Base-by-base conservation (phyloP, 1,140 invertebrate species). In the Microplitis demolitor region DNA sequence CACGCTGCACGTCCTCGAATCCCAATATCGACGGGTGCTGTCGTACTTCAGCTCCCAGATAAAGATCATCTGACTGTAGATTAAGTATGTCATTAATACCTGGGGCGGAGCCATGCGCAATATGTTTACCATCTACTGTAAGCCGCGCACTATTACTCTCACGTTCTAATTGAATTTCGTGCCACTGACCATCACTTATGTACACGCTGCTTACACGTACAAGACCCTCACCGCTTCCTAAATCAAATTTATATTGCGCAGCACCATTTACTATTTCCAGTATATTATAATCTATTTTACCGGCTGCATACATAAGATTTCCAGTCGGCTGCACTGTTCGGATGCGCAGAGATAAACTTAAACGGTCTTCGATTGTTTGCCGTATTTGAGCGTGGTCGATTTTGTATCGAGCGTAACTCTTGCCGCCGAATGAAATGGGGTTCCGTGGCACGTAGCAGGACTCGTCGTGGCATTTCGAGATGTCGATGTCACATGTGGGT, bases 101-200 rank as follows among this genome's bases (percentile, higher is more conserved):
- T 3, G 95, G 95, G 2, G 95, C 93, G 4, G 91, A 92, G 11
- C 93, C 94, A 77, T 95, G 92, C 5, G 92, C 92, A 3, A 92
- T 89, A 82, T 94, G 91, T 54, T 91, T 91, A 8, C 91, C 91
- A 83, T 98, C 96, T 1, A 98, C 89, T 1, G 90, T 91, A 1
- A 98, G 83, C 53, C 92, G 91, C 5, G 94, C 95, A 74, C 87
- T 91, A 76, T 92, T 94, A 2, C 94, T 92, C 51, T 94, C 91
- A 34, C 97, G 88, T 84, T 97, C 93, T 60, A 98, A 84, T 35
- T 91, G 89, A 51, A 97, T 91, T 77, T 93, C 91, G 86, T 98
- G 97, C 97, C 97, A 98, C 74, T 91, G 89, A 1, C 96, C 96
- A 85, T 98, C 96, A 50, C 93, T 93, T 35, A 97, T 90, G 76